Evolutionary conservation across 2,113 vertebrate genomes (phyloP).

Genomic region (Octodon degus): DNA sequence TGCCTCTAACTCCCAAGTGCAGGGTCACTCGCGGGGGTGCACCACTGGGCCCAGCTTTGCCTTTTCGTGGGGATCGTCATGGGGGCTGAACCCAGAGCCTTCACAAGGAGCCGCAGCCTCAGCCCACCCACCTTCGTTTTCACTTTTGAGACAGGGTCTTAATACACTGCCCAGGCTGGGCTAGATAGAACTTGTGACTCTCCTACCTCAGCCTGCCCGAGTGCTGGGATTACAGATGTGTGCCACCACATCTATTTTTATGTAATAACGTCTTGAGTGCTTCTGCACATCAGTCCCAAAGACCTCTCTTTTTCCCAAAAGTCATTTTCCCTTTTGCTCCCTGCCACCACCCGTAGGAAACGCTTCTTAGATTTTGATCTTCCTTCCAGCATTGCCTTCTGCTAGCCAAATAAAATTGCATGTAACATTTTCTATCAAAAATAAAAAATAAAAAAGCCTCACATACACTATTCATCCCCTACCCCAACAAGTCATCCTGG

Average conservation of each 20-base stretch:
- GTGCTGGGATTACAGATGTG: not conserved
- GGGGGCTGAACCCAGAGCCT: not conserved
- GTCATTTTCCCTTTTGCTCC: not conserved
- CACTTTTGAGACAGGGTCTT: not conserved
- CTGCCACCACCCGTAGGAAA: not conserved
- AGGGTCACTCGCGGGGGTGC: not conserved
- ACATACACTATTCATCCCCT: rapidly evolving
- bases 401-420: not conserved
- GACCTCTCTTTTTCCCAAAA: not conserved
- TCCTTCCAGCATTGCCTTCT: not conserved
- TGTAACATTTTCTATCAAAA: not conserved
- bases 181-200: not conserved
- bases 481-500: rapidly evolving
- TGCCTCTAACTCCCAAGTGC: not conserved
- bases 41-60: not conserved
- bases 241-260: not conserved
- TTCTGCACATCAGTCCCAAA: not conserved
- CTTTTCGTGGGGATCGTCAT: not conserved
- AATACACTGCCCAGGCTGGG: not conserved
- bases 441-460: not conserved
- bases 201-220: not conserved
- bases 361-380: not conserved
- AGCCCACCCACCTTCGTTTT: not conserved
- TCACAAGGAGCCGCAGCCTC: not conserved
- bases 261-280: not conserved